Base-by-base conservation (phyloP, 2,797 vertebrate species). In the Bufotes viridis region DNA sequence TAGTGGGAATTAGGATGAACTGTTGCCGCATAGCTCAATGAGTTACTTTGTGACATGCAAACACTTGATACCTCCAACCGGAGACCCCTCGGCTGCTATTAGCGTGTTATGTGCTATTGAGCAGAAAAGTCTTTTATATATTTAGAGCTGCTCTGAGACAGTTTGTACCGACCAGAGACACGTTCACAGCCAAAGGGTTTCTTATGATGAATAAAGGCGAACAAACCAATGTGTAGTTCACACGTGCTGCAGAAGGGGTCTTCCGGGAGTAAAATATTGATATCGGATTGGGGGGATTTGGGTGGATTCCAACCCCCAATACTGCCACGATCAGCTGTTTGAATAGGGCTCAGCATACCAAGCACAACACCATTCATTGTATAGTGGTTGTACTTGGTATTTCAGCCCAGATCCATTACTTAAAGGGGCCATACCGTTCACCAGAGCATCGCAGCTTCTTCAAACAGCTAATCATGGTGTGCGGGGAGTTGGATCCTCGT, bases 101-200 rank as follows among this genome's bases (percentile, higher is more conserved):
- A 63, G 58, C 72, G n/a, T 49, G 72, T 63, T 85, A 76, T 65
- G 58, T 76, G 72, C 72, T 78, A 78, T 85, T 85, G 83, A 85
- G 70, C 83, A 85, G 83, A 85, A 85, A 85, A 85, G 83, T 58
- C 57, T 78, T 84, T 85, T 12, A 85, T 85, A 65, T 63, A 78
- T 78, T 78, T 76, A 61, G 82, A 84, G 57, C 70, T 60, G 29
- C 20, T 49, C 70, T 60, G 82, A 84, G 82, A 75, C 82, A 15
- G 29, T 84, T 74, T 84, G 67, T 84, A 70, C 57, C 49, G 69
- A 75, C 29, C 24, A 24, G 82, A 84, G 82, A 84, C 75, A 84
- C n/a, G 26, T 24, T 17, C 18, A 34, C 26, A 49, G 82, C 82
- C 82, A 75, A 61, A 84, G 34, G 34, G 29, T 60, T 84, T 75